Conservation (phyloP, 2,888 invertebrate species). For the Syrista parreyssii region DNA sequence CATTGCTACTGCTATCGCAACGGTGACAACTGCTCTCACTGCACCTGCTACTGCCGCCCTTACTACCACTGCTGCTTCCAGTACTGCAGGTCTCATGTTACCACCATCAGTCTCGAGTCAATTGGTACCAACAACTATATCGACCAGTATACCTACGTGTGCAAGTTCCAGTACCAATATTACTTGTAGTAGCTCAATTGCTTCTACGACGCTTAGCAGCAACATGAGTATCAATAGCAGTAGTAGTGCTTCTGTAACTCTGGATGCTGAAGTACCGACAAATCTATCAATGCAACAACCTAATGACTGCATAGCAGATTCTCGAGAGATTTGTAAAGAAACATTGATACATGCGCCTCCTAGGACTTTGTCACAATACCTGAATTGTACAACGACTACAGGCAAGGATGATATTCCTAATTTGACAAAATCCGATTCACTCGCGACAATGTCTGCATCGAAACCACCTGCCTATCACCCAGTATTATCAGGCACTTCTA, state of each 20-base stretch:
- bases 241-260: not conserved
- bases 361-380: constrained; percentile 29
- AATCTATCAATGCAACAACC: constrained; percentile 57
- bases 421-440: constrained; percentile 25
- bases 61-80: constrained; percentile 20
- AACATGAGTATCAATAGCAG: not conserved
- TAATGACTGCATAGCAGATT: constrained; percentile 37
- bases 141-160: constrained; percentile 9
- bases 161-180: constrained; percentile 23
- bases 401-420: constrained; percentile 44
- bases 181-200: not conserved
- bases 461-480: constrained; percentile 42
- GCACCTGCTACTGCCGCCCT: constrained; percentile 28
- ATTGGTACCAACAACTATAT: not conserved
- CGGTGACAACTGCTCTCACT: constrained; percentile 23
- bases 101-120: constrained; percentile 25
- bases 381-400: constrained; percentile 48
- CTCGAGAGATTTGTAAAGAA: constrained; percentile 51
- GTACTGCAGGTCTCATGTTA: constrained; percentile 31
- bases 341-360: constrained; percentile 10
- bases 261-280: constrained; percentile 55
- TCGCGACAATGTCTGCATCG: constrained; percentile 12
- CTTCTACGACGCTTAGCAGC: not conserved
- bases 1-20: constrained; percentile 26
- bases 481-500: constrained; percentile 32